These are phyloP conservation scores for Nymphalis urticae DNA, from an alignment of 2,888 invertebrate genomes.

Conservation along the genomic window DNA sequence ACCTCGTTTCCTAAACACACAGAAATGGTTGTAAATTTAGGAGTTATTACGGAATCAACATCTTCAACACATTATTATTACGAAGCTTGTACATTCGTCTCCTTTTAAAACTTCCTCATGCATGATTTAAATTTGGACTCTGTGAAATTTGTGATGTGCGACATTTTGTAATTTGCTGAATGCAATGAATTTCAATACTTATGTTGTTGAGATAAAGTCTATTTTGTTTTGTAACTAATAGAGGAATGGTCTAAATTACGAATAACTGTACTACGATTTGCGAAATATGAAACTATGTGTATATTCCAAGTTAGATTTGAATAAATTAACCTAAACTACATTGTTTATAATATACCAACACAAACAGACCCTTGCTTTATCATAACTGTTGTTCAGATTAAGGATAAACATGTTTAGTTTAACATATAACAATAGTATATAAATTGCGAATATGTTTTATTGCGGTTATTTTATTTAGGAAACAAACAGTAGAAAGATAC, in stretches of 20 bases:
- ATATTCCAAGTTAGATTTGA: constrained; percentile 20
- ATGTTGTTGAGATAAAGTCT: not conserved
- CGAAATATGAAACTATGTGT: constrained; percentile 11
- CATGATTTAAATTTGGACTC: constrained; percentile 22
- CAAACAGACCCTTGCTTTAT: not conserved
- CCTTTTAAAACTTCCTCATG: constrained; percentile 28
- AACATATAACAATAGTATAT: no score
- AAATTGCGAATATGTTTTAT: no score
- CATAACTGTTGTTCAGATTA: not conserved
- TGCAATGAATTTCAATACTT: not conserved
- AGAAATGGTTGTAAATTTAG: constrained; percentile 1
- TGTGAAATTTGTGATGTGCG: constrained; percentile 24
- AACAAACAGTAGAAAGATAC: no score
- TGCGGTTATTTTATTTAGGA: no score
- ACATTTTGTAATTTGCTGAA: not conserved
- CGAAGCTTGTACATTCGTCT: constrained; percentile 9
- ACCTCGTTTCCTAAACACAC: constrained; percentile 20
- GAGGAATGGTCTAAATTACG: constrained; percentile 14
- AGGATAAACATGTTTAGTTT: no score
- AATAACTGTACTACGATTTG: constrained; percentile 18
- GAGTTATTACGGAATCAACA: constrained; percentile 19
- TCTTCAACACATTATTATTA: constrained; percentile 30
- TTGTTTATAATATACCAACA: not conserved
- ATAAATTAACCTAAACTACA: constrained; percentile 4
- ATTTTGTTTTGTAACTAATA: not conserved